A percentile compares a stretch with the other conserved stretches of the same genome.
These are phyloP conservation scores for Cottus gobio DNA, from an alignment of 2,113 vertebrate genomes.

Conservation along the genomic window DNA sequence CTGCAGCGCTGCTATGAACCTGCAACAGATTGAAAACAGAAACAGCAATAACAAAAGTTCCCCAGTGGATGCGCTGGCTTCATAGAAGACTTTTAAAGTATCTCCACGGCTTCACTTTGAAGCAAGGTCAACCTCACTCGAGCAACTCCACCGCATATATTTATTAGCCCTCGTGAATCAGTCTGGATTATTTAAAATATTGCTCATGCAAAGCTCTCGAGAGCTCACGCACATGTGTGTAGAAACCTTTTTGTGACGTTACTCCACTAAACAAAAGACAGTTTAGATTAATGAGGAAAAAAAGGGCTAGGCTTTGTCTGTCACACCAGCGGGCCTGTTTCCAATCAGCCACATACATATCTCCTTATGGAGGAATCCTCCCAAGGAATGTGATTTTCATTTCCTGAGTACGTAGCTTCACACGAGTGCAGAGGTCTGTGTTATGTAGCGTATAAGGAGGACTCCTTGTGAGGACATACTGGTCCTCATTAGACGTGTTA, in stretches of 20 bases:
- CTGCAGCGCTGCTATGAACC: conserved; percentile 5
- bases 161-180: conserved; percentile 48
- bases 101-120: neutral
- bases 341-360: conserved; percentile 49
- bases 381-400: conserved; percentile 46
- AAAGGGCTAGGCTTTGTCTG: conserved; percentile 54
- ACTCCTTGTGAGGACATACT: conserved; percentile 4
- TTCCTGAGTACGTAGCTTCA: conserved; percentile 7
- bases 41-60: conserved; percentile 6
- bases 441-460: conserved; percentile 5
- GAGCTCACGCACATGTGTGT: conserved; percentile 13
- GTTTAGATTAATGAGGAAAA: conserved; percentile 34
- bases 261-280: conserved; percentile 21
- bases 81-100: conserved; percentile 20
- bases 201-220: neutral
- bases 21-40: conserved; percentile 27
- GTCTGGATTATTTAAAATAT: neutral
- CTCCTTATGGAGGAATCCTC: conserved; percentile 16
- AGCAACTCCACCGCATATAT: conserved; percentile 18
- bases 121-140: neutral
- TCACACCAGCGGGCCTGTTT: conserved; percentile 35
- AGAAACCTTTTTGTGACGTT: conserved; percentile 16
- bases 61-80: conserved; percentile 6
- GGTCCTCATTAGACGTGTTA: conserved; percentile 31
- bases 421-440: conserved; percentile 12